A percentile compares a stretch with the other conserved stretches of the same genome.
Evolutionary conservation across 92 coral and sea anemone genomes (phyloP).

Genomic region (Umimayanthus chanpuru): DNA sequence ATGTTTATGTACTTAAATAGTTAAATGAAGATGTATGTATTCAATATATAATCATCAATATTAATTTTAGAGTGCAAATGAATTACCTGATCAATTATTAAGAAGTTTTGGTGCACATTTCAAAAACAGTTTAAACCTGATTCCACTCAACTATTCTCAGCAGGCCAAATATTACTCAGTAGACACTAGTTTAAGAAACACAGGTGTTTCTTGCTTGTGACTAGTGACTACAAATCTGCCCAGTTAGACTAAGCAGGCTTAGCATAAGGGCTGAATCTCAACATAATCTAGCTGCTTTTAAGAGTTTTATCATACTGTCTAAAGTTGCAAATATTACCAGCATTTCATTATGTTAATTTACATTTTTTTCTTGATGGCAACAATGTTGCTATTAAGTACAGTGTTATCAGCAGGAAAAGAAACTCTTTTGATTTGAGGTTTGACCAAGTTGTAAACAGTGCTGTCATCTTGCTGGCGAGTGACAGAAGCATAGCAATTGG

Average conservation of each 20-base stretch:
- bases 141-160: not conserved
- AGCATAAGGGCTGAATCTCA: not conserved
- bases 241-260: not conserved
- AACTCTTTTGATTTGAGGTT: not conserved
- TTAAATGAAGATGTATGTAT: not conserved
- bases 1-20: not conserved
- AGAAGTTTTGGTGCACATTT: not conserved
- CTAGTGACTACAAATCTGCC: not conserved
- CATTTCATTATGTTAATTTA: not conserved
- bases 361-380: not conserved
- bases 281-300: no score
- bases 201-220: constrained; percentile 23
- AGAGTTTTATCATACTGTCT: not conserved
- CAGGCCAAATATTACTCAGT: not conserved
- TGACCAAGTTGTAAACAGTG: not conserved
- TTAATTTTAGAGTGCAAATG: not conserved
- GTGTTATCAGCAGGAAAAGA: not conserved
- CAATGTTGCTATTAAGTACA: not conserved
- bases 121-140: not conserved
- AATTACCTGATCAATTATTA: not conserved
- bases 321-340: not conserved
- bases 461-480: constrained; percentile 44
- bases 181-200: not conserved
- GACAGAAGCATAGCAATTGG: not conserved
- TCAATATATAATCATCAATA: not conserved